These are phyloP conservation scores for Nycticorax nycticorax DNA, from an alignment of 2,113 vertebrate species.

Conservation along the genomic window DNA sequence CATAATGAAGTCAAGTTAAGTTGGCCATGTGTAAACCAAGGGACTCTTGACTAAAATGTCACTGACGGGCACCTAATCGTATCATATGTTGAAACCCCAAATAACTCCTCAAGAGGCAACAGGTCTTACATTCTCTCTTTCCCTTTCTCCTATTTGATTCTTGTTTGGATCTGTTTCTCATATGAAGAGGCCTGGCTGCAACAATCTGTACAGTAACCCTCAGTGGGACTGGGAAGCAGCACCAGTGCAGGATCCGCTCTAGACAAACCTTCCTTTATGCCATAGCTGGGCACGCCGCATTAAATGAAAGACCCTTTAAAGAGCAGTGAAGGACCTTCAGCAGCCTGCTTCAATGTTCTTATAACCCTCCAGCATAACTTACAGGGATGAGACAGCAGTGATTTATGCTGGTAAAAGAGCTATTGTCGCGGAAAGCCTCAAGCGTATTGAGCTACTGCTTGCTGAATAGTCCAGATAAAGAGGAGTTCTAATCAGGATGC, in stretches of 20 bases:
- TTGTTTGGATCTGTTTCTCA: conserved; percentile 52
- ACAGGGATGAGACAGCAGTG: conserved; percentile 64
- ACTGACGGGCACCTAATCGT: neutral
- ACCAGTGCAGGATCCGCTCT: conserved; percentile 29
- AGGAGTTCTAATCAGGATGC: conserved; percentile 1
- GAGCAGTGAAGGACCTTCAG: conserved; percentile 64
- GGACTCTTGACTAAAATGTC: neutral
- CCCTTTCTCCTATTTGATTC: conserved; percentile 25
- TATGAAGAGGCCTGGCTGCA: conserved; percentile 32
- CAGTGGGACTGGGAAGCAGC: conserved; percentile 3
- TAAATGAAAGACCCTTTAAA: conserved; percentile 75
- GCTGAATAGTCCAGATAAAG: conserved; percentile 39
- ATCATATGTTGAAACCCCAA: neutral
- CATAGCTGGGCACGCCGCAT: neutral
- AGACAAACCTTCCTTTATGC: conserved; percentile 73
- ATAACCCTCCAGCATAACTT: conserved; percentile 61
- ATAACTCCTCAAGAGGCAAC: neutral
- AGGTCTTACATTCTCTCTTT: neutral
- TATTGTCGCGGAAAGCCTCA: conserved; percentile 65
- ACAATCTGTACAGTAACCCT: conserved; percentile 25
- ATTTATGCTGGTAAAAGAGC: conserved; percentile 66
- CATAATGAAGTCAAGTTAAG: neutral
- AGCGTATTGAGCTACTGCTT: conserved; percentile 29
- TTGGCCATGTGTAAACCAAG: neutral
- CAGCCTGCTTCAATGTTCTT: conserved; percentile 64